A percentile compares a stretch with the other conserved stretches of the same genome.
Conservation (phyloP, 2,888 invertebrate genomes). For the Hypomecis punctinalis region DNA sequence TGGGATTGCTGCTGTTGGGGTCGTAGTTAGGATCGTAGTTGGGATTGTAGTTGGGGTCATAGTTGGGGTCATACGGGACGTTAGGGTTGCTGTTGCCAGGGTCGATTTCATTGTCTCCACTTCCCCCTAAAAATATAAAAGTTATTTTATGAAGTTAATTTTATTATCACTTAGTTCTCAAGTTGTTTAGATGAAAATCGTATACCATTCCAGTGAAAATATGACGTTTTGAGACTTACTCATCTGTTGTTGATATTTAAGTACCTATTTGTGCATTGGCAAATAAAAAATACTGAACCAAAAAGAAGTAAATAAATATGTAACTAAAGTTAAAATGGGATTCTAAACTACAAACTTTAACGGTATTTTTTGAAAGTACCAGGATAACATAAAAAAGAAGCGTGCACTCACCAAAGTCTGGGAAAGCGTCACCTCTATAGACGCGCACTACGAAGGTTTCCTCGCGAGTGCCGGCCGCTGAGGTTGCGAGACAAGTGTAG, state of each 20-base stretch:
- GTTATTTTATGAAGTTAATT: not conserved
- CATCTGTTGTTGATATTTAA: not conserved
- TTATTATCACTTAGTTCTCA: too few species aligned
- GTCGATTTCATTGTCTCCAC: slow-evolving; percentile 53
- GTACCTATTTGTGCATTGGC: slow-evolving; percentile 1
- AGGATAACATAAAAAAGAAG: slow-evolving; percentile 32
- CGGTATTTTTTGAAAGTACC: slow-evolving; percentile 3
- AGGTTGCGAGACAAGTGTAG: slow-evolving; percentile 89
- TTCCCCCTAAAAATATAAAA: slow-evolving; percentile 47
- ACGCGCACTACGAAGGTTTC: slow-evolving; percentile 87
- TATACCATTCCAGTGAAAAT: not conserved
- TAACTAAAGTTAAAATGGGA: not conserved
- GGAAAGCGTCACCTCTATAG: slow-evolving; percentile 67
- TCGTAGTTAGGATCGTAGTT: slow-evolving; percentile 23
- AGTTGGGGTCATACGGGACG: slow-evolving; percentile 10
- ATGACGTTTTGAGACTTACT: not conserved
- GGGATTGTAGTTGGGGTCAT: slow-evolving; percentile 31
- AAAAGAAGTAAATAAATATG: not conserved
- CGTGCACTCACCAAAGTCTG: slow-evolving; percentile 45
- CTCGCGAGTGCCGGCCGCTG: slow-evolving; percentile 86
- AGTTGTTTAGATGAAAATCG: too few species aligned
- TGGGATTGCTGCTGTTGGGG: slow-evolving; percentile 21
- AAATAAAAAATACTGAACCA: not conserved
- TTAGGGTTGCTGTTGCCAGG: slow-evolving; percentile 9
- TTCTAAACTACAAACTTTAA: not conserved